Evolutionary conservation across 2,888 invertebrate species (phyloP).

Genomic region (Cephus spinipes): DNA sequence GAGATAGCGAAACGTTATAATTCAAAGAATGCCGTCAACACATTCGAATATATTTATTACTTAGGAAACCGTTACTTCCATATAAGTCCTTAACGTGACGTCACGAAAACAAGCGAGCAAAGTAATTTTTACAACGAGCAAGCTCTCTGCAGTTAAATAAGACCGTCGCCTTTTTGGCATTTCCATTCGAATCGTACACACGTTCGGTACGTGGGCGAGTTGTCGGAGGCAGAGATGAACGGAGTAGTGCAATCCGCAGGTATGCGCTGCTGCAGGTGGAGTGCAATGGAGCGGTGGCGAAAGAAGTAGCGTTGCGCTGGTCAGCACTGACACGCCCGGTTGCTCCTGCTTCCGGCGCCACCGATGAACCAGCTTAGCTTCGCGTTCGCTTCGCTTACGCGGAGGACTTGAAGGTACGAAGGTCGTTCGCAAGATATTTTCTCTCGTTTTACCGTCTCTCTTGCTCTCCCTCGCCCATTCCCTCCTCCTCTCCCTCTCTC

Average conservation of each 20-base stretch:
- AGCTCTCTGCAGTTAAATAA: not conserved
- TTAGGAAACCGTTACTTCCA: not conserved
- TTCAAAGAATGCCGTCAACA: not conserved
- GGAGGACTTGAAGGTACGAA: not conserved
- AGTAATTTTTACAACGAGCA: not conserved
- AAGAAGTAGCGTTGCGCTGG: slow-evolving; percentile 60
- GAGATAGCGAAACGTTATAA: not conserved
- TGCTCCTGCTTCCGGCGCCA: slow-evolving; percentile 56
- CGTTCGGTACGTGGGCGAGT: slow-evolving; percentile 42
- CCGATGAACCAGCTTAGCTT: slow-evolving; percentile 30
- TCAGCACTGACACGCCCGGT: slow-evolving; percentile 61
- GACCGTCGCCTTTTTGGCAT: not conserved
- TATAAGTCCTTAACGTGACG: not conserved
- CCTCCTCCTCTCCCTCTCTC: not conserved
- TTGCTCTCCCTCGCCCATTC: not conserved
- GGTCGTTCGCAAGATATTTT: not conserved
- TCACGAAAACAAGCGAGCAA: not conserved
- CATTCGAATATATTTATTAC: not conserved
- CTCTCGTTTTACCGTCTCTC: not conserved
- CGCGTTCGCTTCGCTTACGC: slow-evolving; percentile 2
- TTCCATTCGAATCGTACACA: slow-evolving; percentile 5
- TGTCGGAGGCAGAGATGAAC: slow-evolving; percentile 41
- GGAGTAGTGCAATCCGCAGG: slow-evolving; percentile 1
- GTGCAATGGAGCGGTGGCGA: slow-evolving; percentile 39
- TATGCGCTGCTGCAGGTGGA: slow-evolving; percentile 20